Base-by-base conservation (phyloP, 2,888 invertebrate species). In the Hypselothyrea guttata region DNA sequence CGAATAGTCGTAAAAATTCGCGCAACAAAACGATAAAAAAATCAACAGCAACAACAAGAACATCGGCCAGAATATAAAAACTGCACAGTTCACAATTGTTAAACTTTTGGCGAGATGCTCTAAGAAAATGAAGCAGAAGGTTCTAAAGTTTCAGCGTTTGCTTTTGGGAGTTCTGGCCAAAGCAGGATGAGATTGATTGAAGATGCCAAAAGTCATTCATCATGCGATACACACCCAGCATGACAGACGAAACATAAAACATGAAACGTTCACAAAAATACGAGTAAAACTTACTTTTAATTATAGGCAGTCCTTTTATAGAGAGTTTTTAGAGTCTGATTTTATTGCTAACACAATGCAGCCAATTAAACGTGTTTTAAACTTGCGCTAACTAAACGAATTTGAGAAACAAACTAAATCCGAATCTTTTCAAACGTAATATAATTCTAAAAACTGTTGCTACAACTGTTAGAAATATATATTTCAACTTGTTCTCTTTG, bases 1-100 rank as follows among this genome's bases (percentile, higher is more conserved):
- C 3, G 45, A 74, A 72, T 66, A 65, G 76, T 82, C 75, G 76
- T 82, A 78, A 78, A 78, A 78, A 78, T 78, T 66, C 67, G 75
- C 75, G 70, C 60, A 60, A 53, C 27, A 56, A 53, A 58, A 56
- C 46, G 34, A 51, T 54, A 64, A 60, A 70, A 62, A 61, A 54
- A 67, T 22, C 22, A 22, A 22, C 22, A 22, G 5, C 22, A 22
- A 11, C 8, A 31, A 47, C 1, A 37, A 27, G 22, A 16, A 44
- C n/a, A 45, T 1, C 30, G 8, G 7, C 22, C 2, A 22, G 5
- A 22, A 22, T 18, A 54, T 48, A 8, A 48, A 42, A 70, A 54
- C 49, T 65, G 66, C 66, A 70, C 66, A 70, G 34, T 42, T 46
- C 64, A 35, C 64, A 64, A 64, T 58, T 64, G 64, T 63, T 64